These are phyloP conservation scores for Pherbina coryleti DNA, from an alignment of 2,888 invertebrate genomes.

Conservation along the genomic window DNA sequence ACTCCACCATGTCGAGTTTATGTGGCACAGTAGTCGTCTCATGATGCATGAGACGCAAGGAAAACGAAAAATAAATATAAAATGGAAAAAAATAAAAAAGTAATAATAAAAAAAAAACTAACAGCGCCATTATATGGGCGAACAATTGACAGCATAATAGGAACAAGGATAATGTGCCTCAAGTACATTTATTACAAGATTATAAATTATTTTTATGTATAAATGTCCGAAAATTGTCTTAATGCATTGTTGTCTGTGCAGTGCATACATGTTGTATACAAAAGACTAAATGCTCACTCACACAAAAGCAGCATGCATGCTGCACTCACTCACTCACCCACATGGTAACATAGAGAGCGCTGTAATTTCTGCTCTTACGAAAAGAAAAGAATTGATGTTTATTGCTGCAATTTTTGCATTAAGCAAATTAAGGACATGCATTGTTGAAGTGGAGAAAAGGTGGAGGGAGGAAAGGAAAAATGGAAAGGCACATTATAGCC, in stretches of 20 bases:
- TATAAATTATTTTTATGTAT: constrained; percentile 11
- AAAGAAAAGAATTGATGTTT: not conserved
- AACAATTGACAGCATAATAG: constrained; percentile 7
- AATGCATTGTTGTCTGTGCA: constrained; percentile 6
- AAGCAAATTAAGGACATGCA: not conserved
- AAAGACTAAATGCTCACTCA: not conserved
- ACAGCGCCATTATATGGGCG: not conserved
- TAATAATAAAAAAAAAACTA: not conserved
- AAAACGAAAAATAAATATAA: not conserved
- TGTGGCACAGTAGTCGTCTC: too few relatives aligned
- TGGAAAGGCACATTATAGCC: not conserved
- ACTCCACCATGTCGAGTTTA: not conserved
- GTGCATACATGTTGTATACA: not conserved
- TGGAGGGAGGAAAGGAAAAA: not conserved
- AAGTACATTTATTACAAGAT: constrained; percentile 16
- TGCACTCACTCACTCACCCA: too few relatives aligned
- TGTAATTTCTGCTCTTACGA: not conserved
- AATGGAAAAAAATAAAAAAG: not conserved
- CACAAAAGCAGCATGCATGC: not conserved
- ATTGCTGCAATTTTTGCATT: constrained; percentile 25
- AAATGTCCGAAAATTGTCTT: constrained; percentile 21
- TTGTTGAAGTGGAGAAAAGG: not conserved
- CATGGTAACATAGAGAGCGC: not conserved
- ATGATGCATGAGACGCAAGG: not conserved
- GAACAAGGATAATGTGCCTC: constrained; percentile 20